A percentile compares a stretch with the other conserved stretches of the same genome.
Conservation (phyloP, 2,113 vertebrate genomes). For the Myiagra hebetior region DNA sequence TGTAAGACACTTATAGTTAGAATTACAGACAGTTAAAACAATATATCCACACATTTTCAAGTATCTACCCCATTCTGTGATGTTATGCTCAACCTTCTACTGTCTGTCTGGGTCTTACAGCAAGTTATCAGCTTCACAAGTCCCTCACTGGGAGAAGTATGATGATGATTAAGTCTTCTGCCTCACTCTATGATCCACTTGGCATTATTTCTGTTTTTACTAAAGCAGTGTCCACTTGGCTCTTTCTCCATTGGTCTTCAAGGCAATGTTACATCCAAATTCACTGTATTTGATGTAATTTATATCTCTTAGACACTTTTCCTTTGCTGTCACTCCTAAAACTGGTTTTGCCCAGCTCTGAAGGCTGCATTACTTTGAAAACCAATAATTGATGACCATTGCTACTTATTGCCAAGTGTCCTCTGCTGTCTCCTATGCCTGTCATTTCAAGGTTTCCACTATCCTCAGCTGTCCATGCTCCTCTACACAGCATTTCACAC, state of each 20-base stretch:
- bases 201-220: neutral
- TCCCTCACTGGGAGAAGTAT: neutral
- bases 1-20: neutral
- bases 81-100: neutral
- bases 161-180: neutral
- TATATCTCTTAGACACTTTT: neutral
- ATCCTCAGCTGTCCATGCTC: rapidly evolving
- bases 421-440: neutral
- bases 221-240: neutral
- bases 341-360: neutral
- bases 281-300: neutral
- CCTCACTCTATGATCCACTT: neutral
- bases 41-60: neutral
- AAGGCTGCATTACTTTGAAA: neutral
- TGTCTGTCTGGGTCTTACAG: neutral
- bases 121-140: neutral
- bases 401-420: neutral
- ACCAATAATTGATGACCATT: neutral
- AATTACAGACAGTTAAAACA: neutral
- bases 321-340: neutral
- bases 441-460: neutral
- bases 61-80: neutral
- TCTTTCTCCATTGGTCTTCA: neutral
- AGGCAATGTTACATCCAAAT: neutral
- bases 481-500: neutral